Conservation (phyloP, 2,797 vertebrate genomes). For the Propithecus perrieri region DNA sequence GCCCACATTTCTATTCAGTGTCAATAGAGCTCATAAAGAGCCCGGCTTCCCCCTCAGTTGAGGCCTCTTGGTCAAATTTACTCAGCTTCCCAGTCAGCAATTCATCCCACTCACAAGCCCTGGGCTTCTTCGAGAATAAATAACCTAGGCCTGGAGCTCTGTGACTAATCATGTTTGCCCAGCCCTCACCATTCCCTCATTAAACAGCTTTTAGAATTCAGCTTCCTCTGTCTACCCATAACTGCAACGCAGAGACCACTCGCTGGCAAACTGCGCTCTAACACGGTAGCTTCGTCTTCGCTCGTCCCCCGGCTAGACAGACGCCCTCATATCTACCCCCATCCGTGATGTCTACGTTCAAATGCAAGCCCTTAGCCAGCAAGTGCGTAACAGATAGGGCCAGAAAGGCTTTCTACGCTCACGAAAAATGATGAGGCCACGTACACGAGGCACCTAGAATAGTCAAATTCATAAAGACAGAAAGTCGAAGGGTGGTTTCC, state of each 20-base stretch:
- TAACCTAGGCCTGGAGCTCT: constrained; percentile 62
- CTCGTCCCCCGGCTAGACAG: background rate
- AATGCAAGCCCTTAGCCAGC: background rate
- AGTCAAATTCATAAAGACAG: background rate
- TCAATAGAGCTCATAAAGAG: constrained; percentile 70
- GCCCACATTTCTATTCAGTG: constrained; percentile 73
- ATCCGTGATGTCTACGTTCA: background rate
- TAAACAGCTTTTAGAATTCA: constrained; percentile 75
- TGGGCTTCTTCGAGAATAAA: constrained; percentile 71
- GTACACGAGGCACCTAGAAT: background rate
- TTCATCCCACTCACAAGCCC: constrained; percentile 60
- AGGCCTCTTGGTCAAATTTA: constrained; percentile 79
- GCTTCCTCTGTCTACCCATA: constrained; percentile 70
- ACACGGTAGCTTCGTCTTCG: constrained; percentile 47
- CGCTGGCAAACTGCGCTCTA: background rate
- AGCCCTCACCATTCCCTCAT: constrained; percentile 66
- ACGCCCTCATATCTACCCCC: background rate
- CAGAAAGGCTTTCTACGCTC: background rate
- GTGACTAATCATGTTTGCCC: constrained; percentile 77
- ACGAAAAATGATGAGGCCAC: background rate
- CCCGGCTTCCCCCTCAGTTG: constrained; percentile 48
- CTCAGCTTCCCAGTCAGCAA: constrained; percentile 68
- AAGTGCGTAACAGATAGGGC: background rate
- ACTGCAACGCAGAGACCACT: constrained; percentile 33
- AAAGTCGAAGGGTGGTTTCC: background rate